These are phyloP conservation scores for Dolichomitus sp. DNA, from an alignment of 2,888 invertebrate species.

Conservation along the genomic window DNA sequence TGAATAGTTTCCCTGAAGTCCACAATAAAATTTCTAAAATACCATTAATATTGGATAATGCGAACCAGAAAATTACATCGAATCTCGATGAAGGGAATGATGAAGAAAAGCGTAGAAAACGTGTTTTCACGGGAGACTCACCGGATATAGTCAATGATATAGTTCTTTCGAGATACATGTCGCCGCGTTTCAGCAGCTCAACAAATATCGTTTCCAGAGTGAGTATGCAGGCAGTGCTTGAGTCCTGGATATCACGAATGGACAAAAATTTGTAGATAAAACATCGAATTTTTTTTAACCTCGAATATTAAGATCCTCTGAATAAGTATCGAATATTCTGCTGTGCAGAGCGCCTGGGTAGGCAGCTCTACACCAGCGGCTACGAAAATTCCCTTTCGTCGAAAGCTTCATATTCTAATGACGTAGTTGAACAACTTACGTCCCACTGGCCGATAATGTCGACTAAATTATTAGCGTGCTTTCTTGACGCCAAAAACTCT, in stretches of 20 bases:
- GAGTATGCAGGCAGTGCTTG: constrained; percentile 88
- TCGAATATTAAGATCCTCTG: not conserved
- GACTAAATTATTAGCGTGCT: constrained; percentile 90
- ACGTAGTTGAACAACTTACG: constrained; percentile 84
- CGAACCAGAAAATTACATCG: not conserved
- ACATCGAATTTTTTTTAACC: constrained; percentile 30
- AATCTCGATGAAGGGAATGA: not conserved
- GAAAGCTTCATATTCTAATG: not conserved
- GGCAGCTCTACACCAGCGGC: not conserved
- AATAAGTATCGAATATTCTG: not conserved
- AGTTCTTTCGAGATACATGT: constrained; percentile 88
- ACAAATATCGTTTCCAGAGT: constrained; percentile 92
- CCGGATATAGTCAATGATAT: constrained; percentile 82
- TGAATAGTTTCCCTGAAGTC: too few relatives aligned
- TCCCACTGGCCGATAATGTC: constrained; percentile 91
- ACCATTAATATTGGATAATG: not conserved
- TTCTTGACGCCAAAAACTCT: constrained; percentile 90
- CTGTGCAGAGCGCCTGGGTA: not conserved
- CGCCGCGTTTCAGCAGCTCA: constrained; percentile 90
- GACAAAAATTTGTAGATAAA: constrained; percentile 7
- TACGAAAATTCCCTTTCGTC: not conserved
- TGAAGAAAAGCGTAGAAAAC: constrained; percentile 8
- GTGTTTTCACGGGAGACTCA: constrained; percentile 62
- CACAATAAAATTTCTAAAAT: not conserved
- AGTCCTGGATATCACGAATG: constrained; percentile 72